These are phyloP conservation scores for Lamprotornis superbus DNA, from an alignment of 2,113 vertebrate genomes.

Conservation along the genomic window DNA sequence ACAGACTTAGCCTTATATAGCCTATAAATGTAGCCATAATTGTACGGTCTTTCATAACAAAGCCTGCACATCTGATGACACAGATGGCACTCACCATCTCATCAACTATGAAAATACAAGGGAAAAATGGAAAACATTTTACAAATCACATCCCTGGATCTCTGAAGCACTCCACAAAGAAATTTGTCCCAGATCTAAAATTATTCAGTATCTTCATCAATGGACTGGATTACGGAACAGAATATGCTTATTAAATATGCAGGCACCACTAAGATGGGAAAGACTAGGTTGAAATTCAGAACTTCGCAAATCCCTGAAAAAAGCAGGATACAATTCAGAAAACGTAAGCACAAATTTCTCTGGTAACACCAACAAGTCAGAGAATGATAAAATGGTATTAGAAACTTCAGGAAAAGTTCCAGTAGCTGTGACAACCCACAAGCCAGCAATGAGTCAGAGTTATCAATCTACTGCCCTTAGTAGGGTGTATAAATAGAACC, in stretches of 20 bases:
- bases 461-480: not conserved
- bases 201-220: not conserved
- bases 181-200: not conserved
- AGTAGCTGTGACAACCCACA: slow-evolving; percentile 33
- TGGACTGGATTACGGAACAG: not conserved
- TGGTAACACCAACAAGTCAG: not conserved
- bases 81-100: not conserved
- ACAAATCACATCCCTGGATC: not conserved
- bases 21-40: not conserved
- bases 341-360: not conserved
- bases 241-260: not conserved
- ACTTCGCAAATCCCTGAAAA: accelerated
- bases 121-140: not conserved
- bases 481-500: slow-evolving; percentile 14
- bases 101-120: not conserved
- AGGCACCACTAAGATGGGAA: not conserved
- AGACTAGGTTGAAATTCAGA: not conserved
- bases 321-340: not conserved
- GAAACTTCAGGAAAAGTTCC: slow-evolving; percentile 1
- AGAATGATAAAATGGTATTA: not conserved
- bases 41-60: not conserved
- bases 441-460: slow-evolving; percentile 28
- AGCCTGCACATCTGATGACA: not conserved
- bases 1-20: not conserved
- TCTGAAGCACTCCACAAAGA: not conserved